Percentiles rank a stretch among this genome's conserved stretches.
Evolutionary conservation across 2,888 invertebrate genomes (phyloP).

Genomic region (Caradrina clavipalpis): DNA sequence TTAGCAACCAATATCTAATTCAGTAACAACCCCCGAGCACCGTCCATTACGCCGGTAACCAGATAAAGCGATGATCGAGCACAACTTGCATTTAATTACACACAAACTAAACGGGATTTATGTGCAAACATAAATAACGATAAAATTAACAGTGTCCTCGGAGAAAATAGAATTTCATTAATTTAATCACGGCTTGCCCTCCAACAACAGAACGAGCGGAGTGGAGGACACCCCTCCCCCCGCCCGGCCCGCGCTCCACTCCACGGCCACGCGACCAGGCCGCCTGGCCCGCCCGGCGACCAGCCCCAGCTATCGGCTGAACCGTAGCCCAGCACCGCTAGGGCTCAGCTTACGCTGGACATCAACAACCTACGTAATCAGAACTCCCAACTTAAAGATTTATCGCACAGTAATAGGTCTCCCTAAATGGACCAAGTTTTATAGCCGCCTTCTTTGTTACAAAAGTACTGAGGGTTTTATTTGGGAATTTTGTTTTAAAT

Average conservation of each 20-base stretch:
- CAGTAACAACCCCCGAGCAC: conserved; percentile 28
- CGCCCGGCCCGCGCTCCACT: conserved; percentile 54
- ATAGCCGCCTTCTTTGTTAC: conserved; percentile 68
- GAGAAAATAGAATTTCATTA: conserved; percentile 77
- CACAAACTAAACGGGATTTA: conserved; percentile 57
- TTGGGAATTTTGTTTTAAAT: conserved; percentile 67
- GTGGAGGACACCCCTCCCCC: conserved; percentile 38
- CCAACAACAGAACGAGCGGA: conserved; percentile 61
- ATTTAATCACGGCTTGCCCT: conserved; percentile 77
- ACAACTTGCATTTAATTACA: conserved; percentile 61
- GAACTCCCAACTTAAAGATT: conserved; percentile 58
- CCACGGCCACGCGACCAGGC: conserved; percentile 54
- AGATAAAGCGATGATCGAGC: conserved; percentile 48
- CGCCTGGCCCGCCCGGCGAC: conserved; percentile 56
- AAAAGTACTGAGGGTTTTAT: conserved; percentile 67
- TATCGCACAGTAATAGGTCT: conserved; percentile 54
- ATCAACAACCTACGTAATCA: conserved; percentile 53
- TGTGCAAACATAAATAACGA: conserved; percentile 67
- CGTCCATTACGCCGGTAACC: conserved; percentile 28
- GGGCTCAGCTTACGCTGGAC: conserved; percentile 57
- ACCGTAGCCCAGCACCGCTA: conserved; percentile 22
- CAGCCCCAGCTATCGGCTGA: conserved; percentile 34
- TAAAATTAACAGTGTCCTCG: conserved; percentile 70
- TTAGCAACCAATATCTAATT: conserved; percentile 26
- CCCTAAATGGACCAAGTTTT: conserved; percentile 56